Evolutionary conservation across 2,888 invertebrate species (phyloP), one percentile per base, ranked within the genome.

Genomic region (Itoplectis maculator): DNA sequence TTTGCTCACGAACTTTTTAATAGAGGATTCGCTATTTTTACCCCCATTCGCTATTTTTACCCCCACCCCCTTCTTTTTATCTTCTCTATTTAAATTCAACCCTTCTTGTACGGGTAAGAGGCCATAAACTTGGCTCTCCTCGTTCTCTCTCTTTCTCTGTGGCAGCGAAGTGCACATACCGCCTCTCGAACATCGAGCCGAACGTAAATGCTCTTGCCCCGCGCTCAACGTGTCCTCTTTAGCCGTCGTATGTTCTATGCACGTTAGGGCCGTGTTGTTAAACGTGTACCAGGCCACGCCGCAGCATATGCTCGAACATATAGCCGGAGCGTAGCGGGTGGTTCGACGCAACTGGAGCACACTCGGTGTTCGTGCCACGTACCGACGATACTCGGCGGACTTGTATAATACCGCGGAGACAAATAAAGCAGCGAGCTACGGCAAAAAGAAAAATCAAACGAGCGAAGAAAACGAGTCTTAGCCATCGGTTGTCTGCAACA

Each of bases 291-390:
- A 77, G 75, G 74, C 40, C 56, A 45, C 79, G 82, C 63, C 79
- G 75, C 84, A 84, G 87, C 88, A 87, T 85, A 85, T 89, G 88
- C 89, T 88, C 29, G 84, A 85, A 89, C 88, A 89, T 86, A 77
- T 86, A 77, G 88, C 84, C 87, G 84, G n/a, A n/a, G 87, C 89
- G 85, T 89, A 88, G 88, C 90, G 90, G 90, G 89, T 89, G 90
- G 90, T 87, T 87, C 75, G 84, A 80, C 79, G 77, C 87, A 88
- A 88, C 86, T 89, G 80, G 86, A 87, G 86, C 87, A 88, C 85
- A 40, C 37, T 15, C 59, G 47, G 45, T 29, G 51, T 68, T 59
- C 11, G 37, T 61, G 35, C 35, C 9, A 37, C 61, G 40, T 61
- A 40, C 3, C n/a, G 47, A 37, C 72, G 72, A 73, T 47, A 73